phyloP scores from a whole-genome alignment of 1,140 invertebrate species.

The Trachymyrmex septentrionalis region DNA sequence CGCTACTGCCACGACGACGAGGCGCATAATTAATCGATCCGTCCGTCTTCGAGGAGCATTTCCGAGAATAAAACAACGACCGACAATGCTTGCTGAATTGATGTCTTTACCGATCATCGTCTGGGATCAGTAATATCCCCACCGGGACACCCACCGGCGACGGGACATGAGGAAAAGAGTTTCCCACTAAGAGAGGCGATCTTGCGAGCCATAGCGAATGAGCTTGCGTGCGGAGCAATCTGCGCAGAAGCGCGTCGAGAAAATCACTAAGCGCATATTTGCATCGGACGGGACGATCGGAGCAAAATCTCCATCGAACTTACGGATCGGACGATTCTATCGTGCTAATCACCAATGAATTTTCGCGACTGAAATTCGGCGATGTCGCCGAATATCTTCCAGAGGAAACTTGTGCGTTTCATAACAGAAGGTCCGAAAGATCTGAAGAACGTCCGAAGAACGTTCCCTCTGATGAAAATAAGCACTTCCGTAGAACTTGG shows the following conservation, averaged over 20 bases:
- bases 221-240: conserved; percentile 40
- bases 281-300: conserved; percentile 36
- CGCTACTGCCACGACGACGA: conserved; percentile 34
- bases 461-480: background rate
- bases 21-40: conserved; percentile 50
- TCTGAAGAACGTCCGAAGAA: background rate
- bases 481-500: conserved; percentile 2
- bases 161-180: background rate
- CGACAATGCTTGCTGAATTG: background rate
- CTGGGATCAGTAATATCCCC: background rate
- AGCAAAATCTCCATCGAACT: conserved; percentile 13
- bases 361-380: background rate
- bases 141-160: background rate
- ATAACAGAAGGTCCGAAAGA: background rate
- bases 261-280: conserved; percentile 63
- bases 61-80: background rate
- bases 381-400: background rate
- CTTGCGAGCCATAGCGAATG: conserved; percentile 24
- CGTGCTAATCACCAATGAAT: background rate
- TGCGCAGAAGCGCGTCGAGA: conserved; percentile 65
- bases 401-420: too few species aligned
- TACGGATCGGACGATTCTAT: conserved; percentile 18
- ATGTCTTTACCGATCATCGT: background rate
- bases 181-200: conserved; percentile 17
- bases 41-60: background rate